phyloP scores from a whole-genome alignment of 2,888 invertebrate species.

The Pocota personata region DNA sequence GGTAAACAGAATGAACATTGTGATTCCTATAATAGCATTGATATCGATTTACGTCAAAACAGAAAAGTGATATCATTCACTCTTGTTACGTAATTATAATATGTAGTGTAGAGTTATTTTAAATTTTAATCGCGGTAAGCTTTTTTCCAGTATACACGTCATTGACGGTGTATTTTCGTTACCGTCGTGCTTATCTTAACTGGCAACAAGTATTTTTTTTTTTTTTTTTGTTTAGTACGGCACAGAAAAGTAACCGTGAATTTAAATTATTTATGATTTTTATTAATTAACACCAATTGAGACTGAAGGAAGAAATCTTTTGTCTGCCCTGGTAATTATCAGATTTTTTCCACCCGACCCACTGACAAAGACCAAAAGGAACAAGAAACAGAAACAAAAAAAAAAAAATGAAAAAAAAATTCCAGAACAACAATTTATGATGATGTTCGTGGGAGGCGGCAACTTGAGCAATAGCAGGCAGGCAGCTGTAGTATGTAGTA shows the following conservation, averaged over 20 bases:
- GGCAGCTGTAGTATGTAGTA: slow-evolving; percentile 6
- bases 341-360: slow-evolving; percentile 48
- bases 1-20: slow-evolving; percentile 18
- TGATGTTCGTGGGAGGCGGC: slow-evolving; percentile 64
- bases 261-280: slow-evolving; percentile 69
- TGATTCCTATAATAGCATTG: slow-evolving; percentile 25
- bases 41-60: slow-evolving; percentile 64
- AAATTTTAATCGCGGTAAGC: slow-evolving; percentile 40
- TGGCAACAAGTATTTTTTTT: slow-evolving; percentile 25
- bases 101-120: neutral
- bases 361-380: slow-evolving; percentile 29
- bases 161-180: slow-evolving; percentile 13
- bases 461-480: slow-evolving; percentile 34
- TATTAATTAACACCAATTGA: slow-evolving; percentile 74
- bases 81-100: slow-evolving; percentile 42
- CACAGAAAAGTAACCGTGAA: slow-evolving; percentile 52
- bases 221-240: neutral
- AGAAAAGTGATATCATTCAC: slow-evolving; percentile 50
- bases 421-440: slow-evolving; percentile 49
- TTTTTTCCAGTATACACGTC: slow-evolving; percentile 19
- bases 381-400: slow-evolving; percentile 13
- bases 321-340: slow-evolving; percentile 72
- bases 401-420: too few species aligned
- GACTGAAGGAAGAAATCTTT: slow-evolving; percentile 65
- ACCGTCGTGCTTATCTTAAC: slow-evolving; percentile 41